phyloP scores from a whole-genome alignment of 2,113 vertebrate species.

The Bambusicola thoracicus region DNA sequence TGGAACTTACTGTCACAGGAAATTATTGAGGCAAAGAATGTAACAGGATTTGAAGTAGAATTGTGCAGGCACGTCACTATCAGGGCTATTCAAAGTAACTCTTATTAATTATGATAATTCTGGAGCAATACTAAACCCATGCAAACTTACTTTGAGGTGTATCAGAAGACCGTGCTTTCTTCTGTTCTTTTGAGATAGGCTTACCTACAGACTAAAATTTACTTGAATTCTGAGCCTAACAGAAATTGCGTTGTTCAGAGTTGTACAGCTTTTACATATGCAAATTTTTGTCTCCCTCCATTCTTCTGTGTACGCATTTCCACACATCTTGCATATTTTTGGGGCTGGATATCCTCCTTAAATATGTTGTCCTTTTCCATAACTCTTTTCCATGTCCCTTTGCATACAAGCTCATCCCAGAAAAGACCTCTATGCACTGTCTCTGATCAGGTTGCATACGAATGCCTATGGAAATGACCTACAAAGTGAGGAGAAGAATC shows the following conservation, averaged over 20 bases:
- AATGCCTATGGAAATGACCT: slow-evolving; percentile 19
- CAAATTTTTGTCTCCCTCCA: neutral
- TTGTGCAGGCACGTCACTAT: neutral
- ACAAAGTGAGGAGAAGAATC: slow-evolving; percentile 25
- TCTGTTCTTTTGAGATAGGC: neutral
- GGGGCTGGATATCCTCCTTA: neutral
- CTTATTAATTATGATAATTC: neutral
- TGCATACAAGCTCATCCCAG: neutral
- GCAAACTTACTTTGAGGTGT: neutral
- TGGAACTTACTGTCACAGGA: slow-evolving; percentile 14
- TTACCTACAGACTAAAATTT: neutral
- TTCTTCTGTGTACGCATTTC: neutral
- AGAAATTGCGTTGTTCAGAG: neutral
- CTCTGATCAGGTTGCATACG: neutral
- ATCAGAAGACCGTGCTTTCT: neutral
- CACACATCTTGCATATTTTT: neutral
- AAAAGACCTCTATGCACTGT: neutral
- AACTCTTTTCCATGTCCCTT: neutral
- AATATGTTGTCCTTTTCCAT: neutral
- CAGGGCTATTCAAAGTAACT: neutral
- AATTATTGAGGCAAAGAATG: neutral
- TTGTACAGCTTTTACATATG: neutral
- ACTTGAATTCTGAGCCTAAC: neutral
- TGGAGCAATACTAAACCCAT: neutral
- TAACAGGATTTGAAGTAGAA: neutral